Evolutionary conservation across 2,797 vertebrate genomes (phyloP).

Genomic region (Rhinichthys osculus): DNA sequence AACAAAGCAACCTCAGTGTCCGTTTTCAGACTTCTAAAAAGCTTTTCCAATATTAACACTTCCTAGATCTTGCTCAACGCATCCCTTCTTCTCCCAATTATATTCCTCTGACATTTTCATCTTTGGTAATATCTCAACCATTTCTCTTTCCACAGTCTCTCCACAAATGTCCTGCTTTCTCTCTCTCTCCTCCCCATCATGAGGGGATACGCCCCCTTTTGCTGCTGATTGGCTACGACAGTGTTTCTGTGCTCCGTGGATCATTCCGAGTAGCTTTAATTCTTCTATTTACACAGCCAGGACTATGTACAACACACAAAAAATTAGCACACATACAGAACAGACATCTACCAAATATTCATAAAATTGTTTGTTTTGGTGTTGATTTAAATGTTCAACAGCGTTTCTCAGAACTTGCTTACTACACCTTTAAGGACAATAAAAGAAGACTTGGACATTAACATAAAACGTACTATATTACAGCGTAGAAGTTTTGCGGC

Average conservation of each 20-base stretch:
- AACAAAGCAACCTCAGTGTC: too few species aligned
- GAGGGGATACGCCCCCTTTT: too few species aligned
- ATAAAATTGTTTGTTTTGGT: not conserved
- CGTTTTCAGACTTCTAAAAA: not conserved
- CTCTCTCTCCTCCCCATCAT: too few species aligned
- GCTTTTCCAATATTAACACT: not conserved
- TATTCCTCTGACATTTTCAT: not conserved
- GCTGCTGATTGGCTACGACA: too few species aligned
- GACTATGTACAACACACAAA: too few species aligned
- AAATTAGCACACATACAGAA: not conserved
- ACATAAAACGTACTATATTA: conserved; percentile 3
- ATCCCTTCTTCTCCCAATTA: not conserved
- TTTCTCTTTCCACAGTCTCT: not conserved
- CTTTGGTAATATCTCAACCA: not conserved
- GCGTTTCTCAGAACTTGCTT: not conserved
- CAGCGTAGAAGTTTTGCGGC: conserved; percentile 68
- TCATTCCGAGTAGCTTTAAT: too few species aligned
- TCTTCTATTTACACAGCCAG: too few species aligned
- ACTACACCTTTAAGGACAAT: not conserved
- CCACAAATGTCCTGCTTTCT: not conserved
- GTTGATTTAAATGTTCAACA: not conserved
- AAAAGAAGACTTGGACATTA: not conserved
- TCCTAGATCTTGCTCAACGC: not conserved
- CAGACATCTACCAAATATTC: not conserved
- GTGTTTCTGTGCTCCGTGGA: too few species aligned